phyloP scores from a whole-genome alignment of 2,113 vertebrate genomes.

The Boulengeromyrus knoepffleri region DNA sequence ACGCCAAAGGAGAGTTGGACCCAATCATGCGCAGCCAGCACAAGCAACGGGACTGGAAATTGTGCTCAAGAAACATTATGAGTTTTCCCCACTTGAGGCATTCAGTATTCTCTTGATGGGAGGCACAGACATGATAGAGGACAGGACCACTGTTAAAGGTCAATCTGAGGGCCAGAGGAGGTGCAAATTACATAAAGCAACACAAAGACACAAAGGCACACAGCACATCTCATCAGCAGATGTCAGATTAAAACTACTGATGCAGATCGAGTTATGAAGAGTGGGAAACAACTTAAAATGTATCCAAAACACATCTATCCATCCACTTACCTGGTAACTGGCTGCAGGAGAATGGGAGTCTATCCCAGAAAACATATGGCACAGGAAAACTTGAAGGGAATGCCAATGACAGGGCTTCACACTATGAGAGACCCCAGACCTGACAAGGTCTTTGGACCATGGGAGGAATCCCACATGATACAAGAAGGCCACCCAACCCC shows the following conservation, averaged over 20 bases:
- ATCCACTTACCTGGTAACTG: background rate
- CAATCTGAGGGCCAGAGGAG: background rate
- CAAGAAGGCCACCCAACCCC: background rate
- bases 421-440: background rate
- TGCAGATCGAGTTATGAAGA: background rate
- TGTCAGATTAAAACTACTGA: background rate
- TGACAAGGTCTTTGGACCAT: background rate
- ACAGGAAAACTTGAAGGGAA: background rate
- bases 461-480: background rate
- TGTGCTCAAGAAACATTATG: background rate
- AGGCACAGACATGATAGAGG: background rate
- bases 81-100: background rate
- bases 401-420: background rate
- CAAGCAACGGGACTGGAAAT: background rate
- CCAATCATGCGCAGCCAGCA: background rate
- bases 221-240: background rate
- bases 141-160: background rate
- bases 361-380: background rate
- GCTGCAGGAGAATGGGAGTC: background rate
- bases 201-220: background rate
- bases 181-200: background rate
- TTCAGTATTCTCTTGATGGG: background rate
- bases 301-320: background rate
- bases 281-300: background rate
- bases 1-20: background rate